These are phyloP conservation scores for Sclerurus mexicanus DNA, from an alignment of 2,113 vertebrate species.

Conservation along the genomic window DNA sequence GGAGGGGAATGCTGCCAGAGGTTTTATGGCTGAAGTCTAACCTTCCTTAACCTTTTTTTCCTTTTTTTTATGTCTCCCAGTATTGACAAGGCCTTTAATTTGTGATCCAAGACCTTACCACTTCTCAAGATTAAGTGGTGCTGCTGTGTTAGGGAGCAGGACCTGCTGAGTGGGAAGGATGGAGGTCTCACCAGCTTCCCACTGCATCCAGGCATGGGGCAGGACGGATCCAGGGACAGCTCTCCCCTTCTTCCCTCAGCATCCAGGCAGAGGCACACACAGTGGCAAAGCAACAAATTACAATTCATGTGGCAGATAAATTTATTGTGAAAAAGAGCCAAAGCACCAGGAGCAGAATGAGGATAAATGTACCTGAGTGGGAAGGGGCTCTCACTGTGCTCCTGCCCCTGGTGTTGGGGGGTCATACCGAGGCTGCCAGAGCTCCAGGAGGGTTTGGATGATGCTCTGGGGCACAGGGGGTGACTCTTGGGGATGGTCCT, in stretches of 20 bases:
- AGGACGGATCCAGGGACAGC: neutral
- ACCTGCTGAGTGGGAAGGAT: neutral
- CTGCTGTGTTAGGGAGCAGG: neutral
- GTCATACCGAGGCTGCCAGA: neutral
- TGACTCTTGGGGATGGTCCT: neutral
- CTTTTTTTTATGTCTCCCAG: neutral
- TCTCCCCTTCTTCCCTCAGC: neutral
- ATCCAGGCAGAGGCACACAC: rapidly evolving
- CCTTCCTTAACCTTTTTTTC: neutral
- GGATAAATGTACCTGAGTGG: neutral
- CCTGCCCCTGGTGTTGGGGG: neutral
- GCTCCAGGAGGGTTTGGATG: neutral
- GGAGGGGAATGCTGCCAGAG: neutral
- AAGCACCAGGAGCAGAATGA: neutral
- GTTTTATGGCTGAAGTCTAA: neutral
- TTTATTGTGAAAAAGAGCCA: neutral
- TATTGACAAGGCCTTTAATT: conserved; percentile 8
- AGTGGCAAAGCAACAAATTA: neutral
- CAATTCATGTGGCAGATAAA: neutral
- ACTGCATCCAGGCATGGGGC: rapidly evolving
- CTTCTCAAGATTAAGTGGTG: neutral
- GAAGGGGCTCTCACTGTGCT: rapidly evolving
- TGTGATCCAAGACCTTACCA: neutral
- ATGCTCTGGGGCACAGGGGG: neutral
- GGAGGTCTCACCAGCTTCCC: neutral